Conservation (phyloP, 92 coral and sea anemone species). For the Porites cylindrica region DNA sequence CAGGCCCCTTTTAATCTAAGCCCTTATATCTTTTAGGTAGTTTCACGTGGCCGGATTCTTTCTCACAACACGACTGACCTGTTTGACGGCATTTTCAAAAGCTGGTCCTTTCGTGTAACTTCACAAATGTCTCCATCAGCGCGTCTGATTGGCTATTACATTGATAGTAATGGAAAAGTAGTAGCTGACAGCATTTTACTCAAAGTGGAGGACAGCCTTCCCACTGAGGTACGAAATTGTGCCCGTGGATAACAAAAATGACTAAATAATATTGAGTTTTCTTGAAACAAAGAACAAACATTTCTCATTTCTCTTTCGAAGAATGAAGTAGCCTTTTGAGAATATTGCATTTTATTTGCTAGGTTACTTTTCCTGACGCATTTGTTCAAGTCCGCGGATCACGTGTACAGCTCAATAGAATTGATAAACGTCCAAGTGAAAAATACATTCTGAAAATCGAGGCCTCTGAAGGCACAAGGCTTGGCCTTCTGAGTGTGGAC, state of each 20-base stretch:
- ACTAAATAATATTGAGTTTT: background rate
- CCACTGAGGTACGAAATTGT: constrained; percentile 65
- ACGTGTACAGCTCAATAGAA: background rate
- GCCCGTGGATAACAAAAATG: background rate
- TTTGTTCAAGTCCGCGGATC: background rate
- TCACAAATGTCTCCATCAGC: constrained; percentile 93
- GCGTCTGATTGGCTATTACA: constrained; percentile 85
- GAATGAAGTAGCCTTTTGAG: too few species aligned
- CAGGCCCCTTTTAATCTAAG: background rate
- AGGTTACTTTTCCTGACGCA: constrained; percentile 39
- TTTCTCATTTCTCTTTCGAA: background rate
- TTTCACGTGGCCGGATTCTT: constrained; percentile 86
- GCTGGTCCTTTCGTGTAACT: constrained; percentile 79
- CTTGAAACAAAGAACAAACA: background rate
- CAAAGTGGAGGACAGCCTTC: constrained; percentile 78
- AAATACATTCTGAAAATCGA: constrained; percentile 41
- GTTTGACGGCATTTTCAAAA: constrained; percentile 79
- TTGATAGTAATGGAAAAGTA: constrained; percentile 64
- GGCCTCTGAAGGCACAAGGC: constrained; percentile 72
- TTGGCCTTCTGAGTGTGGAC: constrained; percentile 90
- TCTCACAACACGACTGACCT: constrained; percentile 65
- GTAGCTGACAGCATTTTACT: constrained; percentile 86
- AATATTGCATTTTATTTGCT: background rate
- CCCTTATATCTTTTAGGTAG: constrained; percentile 51
- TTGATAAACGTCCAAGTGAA: constrained; percentile 49